Base-by-base conservation (phyloP, 2,888 invertebrate species). In the Stegana nigrithorax region DNA sequence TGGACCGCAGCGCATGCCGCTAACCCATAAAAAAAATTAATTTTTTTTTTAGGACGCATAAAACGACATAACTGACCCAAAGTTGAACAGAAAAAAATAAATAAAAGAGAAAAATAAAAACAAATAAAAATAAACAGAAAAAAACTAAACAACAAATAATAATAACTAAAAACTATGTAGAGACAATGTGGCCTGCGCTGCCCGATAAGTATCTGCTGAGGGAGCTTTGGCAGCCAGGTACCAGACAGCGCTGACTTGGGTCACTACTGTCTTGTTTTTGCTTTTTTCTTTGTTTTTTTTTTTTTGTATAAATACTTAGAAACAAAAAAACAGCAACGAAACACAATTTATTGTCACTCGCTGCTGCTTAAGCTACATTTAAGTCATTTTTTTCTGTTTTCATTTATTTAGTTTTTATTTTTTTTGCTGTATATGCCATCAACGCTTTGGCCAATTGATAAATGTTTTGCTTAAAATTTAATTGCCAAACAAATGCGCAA, bases 41-140 rank as follows among this genome's bases (percentile, higher is more conserved):
- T 47, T 10, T 23, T 23, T 44, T 17, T 17, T 32, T 32, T 2
- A n/a, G 36, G 36, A 36, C 10, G n/a, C n/a, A 50, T 23, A 19
- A 12, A 51, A 32, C 19, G 32, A 53, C 53, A 55, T 36, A 55
- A 55, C 21, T 55, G 53, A 55, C 53, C 53, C 53, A 55, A 51
- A 51, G 21, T 36, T 47, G n/a, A n/a, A n/a, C n/a, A n/a, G n/a
- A n/a, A n/a, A n/a, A n/a, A n/a, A n/a, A n/a, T n/a, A n/a, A n/a
- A n/a, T n/a, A n/a, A n/a, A n/a, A n/a, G n/a, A n/a, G n/a, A n/a
- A n/a, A n/a, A n/a, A n/a, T n/a, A n/a, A n/a, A n/a, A n/a, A n/a
- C n/a, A n/a, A n/a, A n/a, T n/a, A n/a, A n/a, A n/a, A n/a, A n/a
- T n/a, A n/a, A n/a, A n/a, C n/a, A n/a, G n/a, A n/a, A n/a, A n/a